Evolutionary conservation across 1,140 invertebrate genomes (phyloP).

Genomic region (Zaprionus vittiger): DNA sequence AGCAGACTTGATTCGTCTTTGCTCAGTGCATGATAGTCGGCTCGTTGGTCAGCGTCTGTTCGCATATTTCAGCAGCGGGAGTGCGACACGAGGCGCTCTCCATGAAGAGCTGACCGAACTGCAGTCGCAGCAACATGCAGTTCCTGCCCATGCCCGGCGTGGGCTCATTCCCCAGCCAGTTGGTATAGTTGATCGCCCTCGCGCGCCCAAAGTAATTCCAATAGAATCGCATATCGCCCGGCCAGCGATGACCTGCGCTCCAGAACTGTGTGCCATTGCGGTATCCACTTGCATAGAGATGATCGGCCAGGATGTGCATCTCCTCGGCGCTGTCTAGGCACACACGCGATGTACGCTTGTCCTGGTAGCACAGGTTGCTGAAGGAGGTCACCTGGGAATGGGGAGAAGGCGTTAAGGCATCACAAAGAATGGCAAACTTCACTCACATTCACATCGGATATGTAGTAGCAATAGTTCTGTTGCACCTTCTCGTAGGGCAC

Average conservation of each 20-base stretch:
- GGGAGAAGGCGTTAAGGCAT: too few relatives aligned
- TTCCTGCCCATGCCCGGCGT: constrained; percentile 60
- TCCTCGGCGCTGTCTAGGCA: constrained; percentile 64
- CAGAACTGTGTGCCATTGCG: constrained; percentile 62
- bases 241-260: constrained; percentile 71
- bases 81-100: constrained; percentile 61
- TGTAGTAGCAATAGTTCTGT: constrained; percentile 64
- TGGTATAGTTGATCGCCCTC: constrained; percentile 57
- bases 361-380: constrained; percentile 70
- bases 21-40: constrained; percentile 55
- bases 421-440: too few relatives aligned
- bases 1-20: too few relatives aligned
- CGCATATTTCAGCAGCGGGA: constrained; percentile 60
- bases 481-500: constrained; percentile 64
- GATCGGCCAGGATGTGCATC: constrained; percentile 59
- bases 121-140: constrained; percentile 62
- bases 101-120: constrained; percentile 49
- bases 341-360: constrained; percentile 65
- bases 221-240: constrained; percentile 61
- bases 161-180: constrained; percentile 61
- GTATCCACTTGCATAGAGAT: constrained; percentile 51
- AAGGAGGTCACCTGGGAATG: constrained; percentile 57
- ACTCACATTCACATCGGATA: constrained; percentile 59
- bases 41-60: constrained; percentile 52
- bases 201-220: constrained; percentile 73